Evolutionary conservation across 2,888 invertebrate species (phyloP).

Genomic region (Hirtodrosophila confusa): DNA sequence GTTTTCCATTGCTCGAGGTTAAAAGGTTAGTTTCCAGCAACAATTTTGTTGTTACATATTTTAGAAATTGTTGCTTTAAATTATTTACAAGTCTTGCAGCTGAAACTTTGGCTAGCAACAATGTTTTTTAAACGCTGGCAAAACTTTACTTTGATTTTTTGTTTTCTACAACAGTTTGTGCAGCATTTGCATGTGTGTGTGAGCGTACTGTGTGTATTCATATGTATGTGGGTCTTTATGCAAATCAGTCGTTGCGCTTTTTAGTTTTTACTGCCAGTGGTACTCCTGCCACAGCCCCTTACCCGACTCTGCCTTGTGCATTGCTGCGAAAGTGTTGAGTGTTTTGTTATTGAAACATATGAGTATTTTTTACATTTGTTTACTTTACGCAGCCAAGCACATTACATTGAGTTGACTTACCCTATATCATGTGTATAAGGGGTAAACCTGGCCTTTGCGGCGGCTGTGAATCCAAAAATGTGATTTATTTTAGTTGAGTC

Average conservation of each 20-base stretch:
- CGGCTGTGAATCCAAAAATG: too few relatives aligned
- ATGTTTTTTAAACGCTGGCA: conserved; percentile 42
- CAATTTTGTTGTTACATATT: conserved; percentile 46
- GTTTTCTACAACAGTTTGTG: conserved; percentile 38
- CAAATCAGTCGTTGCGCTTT: conserved; percentile 74
- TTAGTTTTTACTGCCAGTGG: conserved; percentile 29
- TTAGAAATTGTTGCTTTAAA: conserved; percentile 50
- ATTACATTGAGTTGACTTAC: conserved; percentile 30
- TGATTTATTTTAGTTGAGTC: too few relatives aligned
- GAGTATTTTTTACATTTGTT: conserved; percentile 57
- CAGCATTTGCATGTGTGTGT: conserved; percentile 12
- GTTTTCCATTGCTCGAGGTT: too few relatives aligned
- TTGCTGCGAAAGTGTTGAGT: conserved; percentile 66
- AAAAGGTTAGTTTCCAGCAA: background rate
- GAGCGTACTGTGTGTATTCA: conserved; percentile 11
- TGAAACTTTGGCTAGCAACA: conserved; percentile 34
- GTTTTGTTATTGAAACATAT: conserved; percentile 80
- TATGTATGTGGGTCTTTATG: conserved; percentile 52
- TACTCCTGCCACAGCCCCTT: conserved; percentile 1
- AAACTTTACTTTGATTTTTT: conserved; percentile 38
- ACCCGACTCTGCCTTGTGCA: conserved; percentile 2
- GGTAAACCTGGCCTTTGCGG: background rate
- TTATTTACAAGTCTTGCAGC: conserved; percentile 66
- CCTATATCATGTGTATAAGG: conserved; percentile 1
- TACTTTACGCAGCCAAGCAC: conserved; percentile 26